A percentile compares a stretch with the other conserved stretches of the same genome.
Conservation (phyloP, 2,888 invertebrate species). For the Chymomyza fuscimana region DNA sequence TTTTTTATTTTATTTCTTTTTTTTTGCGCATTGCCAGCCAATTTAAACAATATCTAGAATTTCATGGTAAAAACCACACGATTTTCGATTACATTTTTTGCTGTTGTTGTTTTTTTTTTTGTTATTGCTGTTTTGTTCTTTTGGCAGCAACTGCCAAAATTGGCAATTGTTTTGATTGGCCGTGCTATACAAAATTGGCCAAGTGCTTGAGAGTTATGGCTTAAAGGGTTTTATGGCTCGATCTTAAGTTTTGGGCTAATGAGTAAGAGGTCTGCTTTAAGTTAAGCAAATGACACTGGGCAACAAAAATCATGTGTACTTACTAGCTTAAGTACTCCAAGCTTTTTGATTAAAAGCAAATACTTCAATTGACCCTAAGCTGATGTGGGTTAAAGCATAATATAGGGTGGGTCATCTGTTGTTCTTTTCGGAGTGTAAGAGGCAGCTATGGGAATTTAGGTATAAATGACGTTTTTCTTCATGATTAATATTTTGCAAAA, state of each 20-base stretch:
- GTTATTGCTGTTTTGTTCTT: background rate
- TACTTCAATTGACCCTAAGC: no score
- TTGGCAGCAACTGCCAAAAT: conserved; percentile 13
- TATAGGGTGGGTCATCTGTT: no score
- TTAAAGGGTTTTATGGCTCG: background rate
- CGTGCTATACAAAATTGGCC: background rate
- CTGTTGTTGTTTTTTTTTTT: conserved; percentile 17
- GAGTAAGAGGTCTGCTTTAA: background rate
- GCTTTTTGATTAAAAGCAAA: background rate
- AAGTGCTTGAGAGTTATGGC: background rate
- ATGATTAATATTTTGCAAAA: no score
- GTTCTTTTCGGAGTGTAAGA: no score
- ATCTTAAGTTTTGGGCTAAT: background rate
- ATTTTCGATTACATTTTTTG: conserved; percentile 40
- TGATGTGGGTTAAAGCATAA: no score
- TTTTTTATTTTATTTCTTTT: conserved; percentile 15
- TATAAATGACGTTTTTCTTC: no score
- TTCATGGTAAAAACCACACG: conserved; percentile 46
- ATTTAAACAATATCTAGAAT: conserved; percentile 62
- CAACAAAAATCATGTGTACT: background rate
- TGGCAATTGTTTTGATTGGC: conserved; percentile 41
- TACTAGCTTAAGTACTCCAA: background rate
- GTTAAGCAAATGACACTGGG: background rate
- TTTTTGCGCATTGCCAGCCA: conserved; percentile 42
- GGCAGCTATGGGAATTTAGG: no score